Evolutionary conservation across 1,140 invertebrate species (phyloP), one percentile per base, ranked within the genome.

Genomic region (Limonius californicus): DNA sequence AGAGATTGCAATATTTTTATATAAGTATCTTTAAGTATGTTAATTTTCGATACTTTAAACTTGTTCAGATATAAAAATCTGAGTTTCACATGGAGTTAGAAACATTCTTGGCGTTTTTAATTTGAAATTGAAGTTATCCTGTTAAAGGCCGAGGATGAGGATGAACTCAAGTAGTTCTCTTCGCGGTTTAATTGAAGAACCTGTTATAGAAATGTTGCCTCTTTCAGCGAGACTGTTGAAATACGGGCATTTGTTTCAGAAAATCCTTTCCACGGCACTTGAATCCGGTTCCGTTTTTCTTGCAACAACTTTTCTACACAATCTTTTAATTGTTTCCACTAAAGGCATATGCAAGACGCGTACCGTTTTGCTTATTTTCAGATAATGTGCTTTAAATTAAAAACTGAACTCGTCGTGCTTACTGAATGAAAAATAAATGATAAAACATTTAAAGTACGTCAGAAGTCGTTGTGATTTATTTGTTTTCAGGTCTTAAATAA

Each of bases 141-240:
- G 45, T 59, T 59, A 59, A 27, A 27, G 23, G 23, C 3, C 3
- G 23, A 27, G 23, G 3, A 27, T 27, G 9, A 27, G 23, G 45
- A 53, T 60, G 42, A 60, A 60, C 45, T 54, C 45, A 50, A 60
- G 59, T 53, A 59, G 58, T 60, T 60, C 50, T 60, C 23, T 60
- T 60, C 59, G 59, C 53, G 59, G 59, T 50, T 50, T 53, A 60
- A 60, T 60, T 60, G 59, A 60, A 60, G 59, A 60, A 43, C 39
- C 50, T 54, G 53, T 60, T 60, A 60, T 50, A 50, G 35, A 53
- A 50, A 60, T 60, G 45, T 60, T 60, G 43, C 45, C 59, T 50
- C 53, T 60, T 60, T 60, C 30, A 32, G 45, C 32, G 23, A 27
- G 23, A 9, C 23, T 27, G 23, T 27, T 60, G 42, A 60, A 60